Conservation (phyloP, 2,113 vertebrate species). For the Neolamprologus brichardi region DNA sequence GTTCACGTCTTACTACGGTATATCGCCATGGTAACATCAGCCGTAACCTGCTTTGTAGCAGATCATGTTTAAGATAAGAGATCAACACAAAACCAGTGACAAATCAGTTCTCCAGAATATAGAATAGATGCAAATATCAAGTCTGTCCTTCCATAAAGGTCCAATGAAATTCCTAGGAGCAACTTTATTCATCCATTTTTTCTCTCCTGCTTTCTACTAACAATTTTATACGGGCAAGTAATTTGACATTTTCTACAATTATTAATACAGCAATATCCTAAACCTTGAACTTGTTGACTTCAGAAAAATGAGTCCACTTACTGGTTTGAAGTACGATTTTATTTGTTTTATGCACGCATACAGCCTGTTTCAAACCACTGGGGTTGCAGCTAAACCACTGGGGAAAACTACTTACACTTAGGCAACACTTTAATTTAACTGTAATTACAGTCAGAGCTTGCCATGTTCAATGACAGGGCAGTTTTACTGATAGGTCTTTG, state of each 20-base stretch:
- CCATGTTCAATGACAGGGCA: neutral
- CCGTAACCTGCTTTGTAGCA: neutral
- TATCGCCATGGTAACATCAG: neutral
- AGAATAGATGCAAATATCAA: neutral
- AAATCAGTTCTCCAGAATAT: neutral
- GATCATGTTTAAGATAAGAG: neutral
- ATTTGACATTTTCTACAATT: neutral
- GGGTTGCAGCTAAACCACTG: neutral
- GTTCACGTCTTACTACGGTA: neutral
- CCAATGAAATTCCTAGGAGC: neutral
- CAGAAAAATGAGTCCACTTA: neutral
- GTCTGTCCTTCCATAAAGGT: neutral
- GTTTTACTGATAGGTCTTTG: neutral
- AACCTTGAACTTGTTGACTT: neutral
- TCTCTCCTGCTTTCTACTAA: neutral
- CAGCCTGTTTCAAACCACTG: neutral
- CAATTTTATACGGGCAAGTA: neutral
- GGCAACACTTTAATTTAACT: neutral
- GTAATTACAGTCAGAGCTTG: neutral
- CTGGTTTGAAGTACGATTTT: neutral
- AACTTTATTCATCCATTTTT: neutral
- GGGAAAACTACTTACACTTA: neutral
- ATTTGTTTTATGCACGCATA: neutral
- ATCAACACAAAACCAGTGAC: neutral
- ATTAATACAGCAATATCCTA: neutral